Evolutionary conservation across 2,888 invertebrate species (phyloP), one percentile per base, ranked within the genome.

Genomic region (Hermaeophaga mercurialis): DNA sequence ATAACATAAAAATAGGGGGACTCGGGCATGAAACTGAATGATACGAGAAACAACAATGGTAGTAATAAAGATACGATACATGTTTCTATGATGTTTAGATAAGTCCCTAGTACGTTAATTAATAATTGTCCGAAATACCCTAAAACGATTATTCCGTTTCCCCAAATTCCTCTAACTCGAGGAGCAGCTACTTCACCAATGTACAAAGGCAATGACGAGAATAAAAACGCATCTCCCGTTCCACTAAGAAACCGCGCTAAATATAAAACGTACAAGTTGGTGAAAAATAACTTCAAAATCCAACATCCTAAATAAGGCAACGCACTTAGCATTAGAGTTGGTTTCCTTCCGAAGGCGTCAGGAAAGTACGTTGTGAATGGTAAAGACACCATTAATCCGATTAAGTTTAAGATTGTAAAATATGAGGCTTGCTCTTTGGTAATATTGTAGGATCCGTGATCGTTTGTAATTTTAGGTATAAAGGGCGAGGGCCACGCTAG

Each of bases 1-100:
- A 69, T 69, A 3, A 70, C 33, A 8, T 61, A 64, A 50, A 56
- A 73, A 55, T 72, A 72, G 0, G 73, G 73, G 4, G 69, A 64
- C 77, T 89, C 88, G 9, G 88, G 88, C 70, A 87, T 78, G 68
- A 83, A 83, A 34, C 73, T 12, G 72, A 86, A 83, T 12, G 80
- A 75, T 12, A 83, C 46, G 12, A 85, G 73, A 67, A 85, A 83
- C 28, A 83, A 65, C 33, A 85, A 73, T 8, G 86, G 84, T 50
- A 85, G 77, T 61, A 81, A 71, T 64, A 84, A 76, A 70, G 84
- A 85, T 70, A 84, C 79, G 50, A 77, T 77, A 49, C 83, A 83
- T 58, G 84, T 76, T 28, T 73, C 75, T 62, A 72, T 69, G 74
- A 84, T 80, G 57, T 78, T 73, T 14, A 81, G 81, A 70, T 80